These are phyloP conservation scores for Solen grandis DNA, from an alignment of 1,140 invertebrate genomes.

Conservation along the genomic window DNA sequence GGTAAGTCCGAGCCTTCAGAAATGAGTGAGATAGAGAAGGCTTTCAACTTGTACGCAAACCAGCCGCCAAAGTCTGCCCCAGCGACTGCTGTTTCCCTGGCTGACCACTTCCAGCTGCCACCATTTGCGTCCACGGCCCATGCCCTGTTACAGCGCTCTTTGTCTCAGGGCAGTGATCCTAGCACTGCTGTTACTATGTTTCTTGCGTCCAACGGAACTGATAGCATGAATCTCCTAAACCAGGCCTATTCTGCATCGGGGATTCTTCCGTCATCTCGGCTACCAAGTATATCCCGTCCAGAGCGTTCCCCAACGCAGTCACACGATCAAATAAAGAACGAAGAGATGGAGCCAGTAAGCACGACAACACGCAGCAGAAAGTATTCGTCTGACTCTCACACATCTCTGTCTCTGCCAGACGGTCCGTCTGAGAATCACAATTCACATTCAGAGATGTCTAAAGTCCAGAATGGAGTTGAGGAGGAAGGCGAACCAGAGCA, in stretches of 20 bases:
- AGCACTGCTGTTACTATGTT: constrained; percentile 54
- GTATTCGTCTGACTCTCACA: constrained; percentile 52
- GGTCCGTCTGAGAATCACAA: neutral
- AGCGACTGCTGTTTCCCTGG: constrained; percentile 13
- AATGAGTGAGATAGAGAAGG: constrained; percentile 49
- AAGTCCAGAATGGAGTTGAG: constrained; percentile 28
- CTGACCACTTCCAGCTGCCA: constrained; percentile 50
- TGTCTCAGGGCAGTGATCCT: constrained; percentile 50
- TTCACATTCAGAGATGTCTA: constrained; percentile 7
- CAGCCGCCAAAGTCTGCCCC: constrained; percentile 47
- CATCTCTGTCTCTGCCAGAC: constrained; percentile 41
- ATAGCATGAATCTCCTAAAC: constrained; percentile 36
- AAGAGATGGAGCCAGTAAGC: constrained; percentile 52
- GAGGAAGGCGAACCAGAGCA: constrained; percentile 16
- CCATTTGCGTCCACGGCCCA: constrained; percentile 45
- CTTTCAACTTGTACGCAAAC: constrained; percentile 36
- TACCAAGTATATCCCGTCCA: constrained; percentile 22
- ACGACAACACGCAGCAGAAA: constrained; percentile 49
- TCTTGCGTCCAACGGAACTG: constrained; percentile 46
- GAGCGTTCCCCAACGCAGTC: constrained; percentile 31
- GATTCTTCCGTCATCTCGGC: constrained; percentile 30
- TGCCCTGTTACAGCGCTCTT: constrained; percentile 47
- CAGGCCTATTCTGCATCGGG: constrained; percentile 32
- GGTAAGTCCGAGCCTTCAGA: constrained; percentile 23
- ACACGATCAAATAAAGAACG: neutral